Evolutionary conservation across 2,113 vertebrate species (phyloP).

Genomic region (Puffinus mauretanicus): DNA sequence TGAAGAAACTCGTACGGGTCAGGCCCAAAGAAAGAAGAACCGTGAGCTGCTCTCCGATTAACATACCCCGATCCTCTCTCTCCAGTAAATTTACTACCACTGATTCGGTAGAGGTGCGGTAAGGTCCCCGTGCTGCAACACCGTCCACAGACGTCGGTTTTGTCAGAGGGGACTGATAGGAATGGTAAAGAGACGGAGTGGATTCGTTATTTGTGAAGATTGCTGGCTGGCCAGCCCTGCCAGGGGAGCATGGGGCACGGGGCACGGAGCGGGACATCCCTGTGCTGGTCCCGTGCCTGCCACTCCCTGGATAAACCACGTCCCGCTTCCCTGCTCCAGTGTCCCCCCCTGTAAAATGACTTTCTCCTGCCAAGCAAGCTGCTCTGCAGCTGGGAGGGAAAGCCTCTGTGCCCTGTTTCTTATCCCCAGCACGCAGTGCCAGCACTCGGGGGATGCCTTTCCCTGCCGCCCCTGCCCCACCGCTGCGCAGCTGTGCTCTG

Average conservation of each 20-base stretch:
- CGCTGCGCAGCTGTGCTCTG: background rate
- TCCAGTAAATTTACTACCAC: background rate
- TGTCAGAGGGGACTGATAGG: background rate
- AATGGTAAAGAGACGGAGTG: background rate
- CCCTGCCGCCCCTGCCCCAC: accelerated
- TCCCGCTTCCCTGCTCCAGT: background rate
- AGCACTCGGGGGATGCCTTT: background rate
- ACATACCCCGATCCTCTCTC: background rate
- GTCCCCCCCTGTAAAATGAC: background rate
- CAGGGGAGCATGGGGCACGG: accelerated
- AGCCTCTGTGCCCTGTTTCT: background rate
- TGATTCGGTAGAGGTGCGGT: background rate
- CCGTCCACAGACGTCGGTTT: background rate
- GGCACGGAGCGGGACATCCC: background rate
- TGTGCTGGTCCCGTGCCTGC: accelerated
- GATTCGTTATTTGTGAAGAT: background rate
- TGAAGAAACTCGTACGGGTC: background rate
- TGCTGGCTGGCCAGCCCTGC: background rate
- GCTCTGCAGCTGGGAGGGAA: background rate
- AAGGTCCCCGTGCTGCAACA: background rate
- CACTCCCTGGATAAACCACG: background rate
- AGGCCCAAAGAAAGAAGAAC: background rate
- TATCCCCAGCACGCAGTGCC: background rate
- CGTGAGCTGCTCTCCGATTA: background rate
- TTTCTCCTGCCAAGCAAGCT: background rate